Conservation (phyloP, 2,888 invertebrate genomes). For the Xanthorhoe designata region DNA sequence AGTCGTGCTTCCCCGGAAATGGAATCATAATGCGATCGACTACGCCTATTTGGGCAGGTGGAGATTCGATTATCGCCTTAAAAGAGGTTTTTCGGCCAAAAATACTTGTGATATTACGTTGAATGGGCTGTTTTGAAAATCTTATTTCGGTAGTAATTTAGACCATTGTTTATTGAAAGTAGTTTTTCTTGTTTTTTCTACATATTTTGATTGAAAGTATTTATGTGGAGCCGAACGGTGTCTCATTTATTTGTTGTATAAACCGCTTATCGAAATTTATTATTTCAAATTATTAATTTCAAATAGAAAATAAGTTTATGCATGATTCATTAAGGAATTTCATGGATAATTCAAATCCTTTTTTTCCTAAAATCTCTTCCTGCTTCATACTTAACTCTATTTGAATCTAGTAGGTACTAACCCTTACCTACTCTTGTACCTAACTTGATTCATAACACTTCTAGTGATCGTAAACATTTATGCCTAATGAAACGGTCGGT, state of each 20-base stretch:
- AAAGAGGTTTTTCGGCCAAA: neutral
- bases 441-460: neutral
- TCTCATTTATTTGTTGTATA: neutral
- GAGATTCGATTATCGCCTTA: constrained; percentile 11
- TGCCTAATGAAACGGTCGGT: constrained; percentile 18
- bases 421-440: neutral
- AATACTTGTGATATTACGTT: neutral
- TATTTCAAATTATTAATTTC: too few species aligned
- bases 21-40: constrained; percentile 40
- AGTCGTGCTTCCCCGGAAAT: constrained; percentile 56
- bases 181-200: too few species aligned
- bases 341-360: too few species aligned
- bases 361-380: too few species aligned
- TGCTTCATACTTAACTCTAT: too few species aligned
- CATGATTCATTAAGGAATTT: too few species aligned
- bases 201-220: too few species aligned
- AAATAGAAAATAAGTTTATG: too few species aligned
- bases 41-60: constrained; percentile 13
- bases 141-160: neutral
- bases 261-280: too few species aligned
- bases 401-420: too few species aligned
- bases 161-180: neutral
- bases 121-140: neutral
- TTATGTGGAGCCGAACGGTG: too few species aligned
- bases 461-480: constrained; percentile 1